Conservation (phyloP, 2,113 vertebrate species). For the Collichthys lucidus region DNA sequence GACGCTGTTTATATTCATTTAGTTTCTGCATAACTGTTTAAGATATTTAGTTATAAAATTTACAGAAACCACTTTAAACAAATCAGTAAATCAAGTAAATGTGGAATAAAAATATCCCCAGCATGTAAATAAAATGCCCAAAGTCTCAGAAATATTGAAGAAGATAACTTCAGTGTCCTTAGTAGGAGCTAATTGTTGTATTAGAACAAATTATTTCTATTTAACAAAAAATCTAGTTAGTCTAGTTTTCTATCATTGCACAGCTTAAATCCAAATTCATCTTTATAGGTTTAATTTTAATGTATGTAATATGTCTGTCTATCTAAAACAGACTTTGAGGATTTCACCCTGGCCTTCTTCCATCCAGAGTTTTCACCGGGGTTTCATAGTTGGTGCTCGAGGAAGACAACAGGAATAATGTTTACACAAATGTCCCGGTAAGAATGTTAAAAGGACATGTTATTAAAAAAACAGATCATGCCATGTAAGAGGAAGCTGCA, state of each 20-base stretch:
- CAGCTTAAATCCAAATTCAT: too few relatives aligned
- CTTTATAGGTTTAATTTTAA: too few relatives aligned
- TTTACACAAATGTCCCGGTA: background rate
- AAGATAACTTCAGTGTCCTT: background rate
- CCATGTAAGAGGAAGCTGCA: background rate
- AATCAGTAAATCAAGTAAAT: background rate
- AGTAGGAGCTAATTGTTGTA: background rate
- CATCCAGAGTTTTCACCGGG: background rate
- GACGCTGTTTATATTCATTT: background rate
- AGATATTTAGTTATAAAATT: background rate
- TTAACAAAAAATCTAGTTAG: too few relatives aligned
- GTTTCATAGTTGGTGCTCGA: background rate
- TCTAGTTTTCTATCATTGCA: too few relatives aligned
- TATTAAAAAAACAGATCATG: background rate
- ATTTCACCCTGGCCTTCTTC: background rate
- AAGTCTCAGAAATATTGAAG: background rate
- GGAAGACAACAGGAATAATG: background rate
- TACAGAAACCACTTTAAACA: background rate
- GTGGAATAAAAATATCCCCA: background rate
- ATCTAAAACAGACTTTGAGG: background rate
- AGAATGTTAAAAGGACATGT: background rate
- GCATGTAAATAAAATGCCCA: background rate
- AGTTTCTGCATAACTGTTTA: too few relatives aligned
- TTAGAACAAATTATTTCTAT: background rate
- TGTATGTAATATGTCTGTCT: too few relatives aligned